phyloP scores from a whole-genome alignment of 1,140 invertebrate genomes.

The Penaeus chinensis region DNA sequence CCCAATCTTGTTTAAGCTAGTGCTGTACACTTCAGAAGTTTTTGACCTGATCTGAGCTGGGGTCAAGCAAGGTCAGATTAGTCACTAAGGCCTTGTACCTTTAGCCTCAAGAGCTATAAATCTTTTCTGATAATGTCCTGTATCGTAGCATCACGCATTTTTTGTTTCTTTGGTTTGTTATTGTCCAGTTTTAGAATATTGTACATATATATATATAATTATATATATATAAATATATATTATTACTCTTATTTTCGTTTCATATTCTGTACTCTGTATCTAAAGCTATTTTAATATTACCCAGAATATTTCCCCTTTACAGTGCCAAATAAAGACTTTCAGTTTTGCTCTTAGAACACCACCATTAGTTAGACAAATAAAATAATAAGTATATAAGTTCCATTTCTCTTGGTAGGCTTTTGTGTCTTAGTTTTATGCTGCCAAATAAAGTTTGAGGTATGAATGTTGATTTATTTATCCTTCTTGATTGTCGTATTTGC shows the following conservation, averaged over 20 bases:
- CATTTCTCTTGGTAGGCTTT: slow-evolving; percentile 46
- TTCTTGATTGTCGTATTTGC: too few species aligned
- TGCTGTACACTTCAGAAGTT: too few species aligned
- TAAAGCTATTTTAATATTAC: slow-evolving; percentile 5
- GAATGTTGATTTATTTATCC: neutral
- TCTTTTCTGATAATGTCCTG: too few species aligned
- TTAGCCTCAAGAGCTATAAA: too few species aligned
- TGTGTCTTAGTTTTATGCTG: slow-evolving; percentile 53
- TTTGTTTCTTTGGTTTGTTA: neutral
- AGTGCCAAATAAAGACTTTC: slow-evolving; percentile 13
- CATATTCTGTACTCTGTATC: too few species aligned
- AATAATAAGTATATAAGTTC: slow-evolving; percentile 34
- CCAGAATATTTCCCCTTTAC: slow-evolving; percentile 14
- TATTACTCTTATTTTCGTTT: too few species aligned
- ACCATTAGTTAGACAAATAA: slow-evolving; percentile 21
- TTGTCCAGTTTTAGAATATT: slow-evolving; percentile 9
- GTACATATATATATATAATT: slow-evolving; percentile 13
- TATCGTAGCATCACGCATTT: neutral
- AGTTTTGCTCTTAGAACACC: slow-evolving; percentile 33
- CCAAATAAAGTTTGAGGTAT: slow-evolving; percentile 57
- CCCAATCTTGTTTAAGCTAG: too few species aligned
- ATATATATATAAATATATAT: neutral
- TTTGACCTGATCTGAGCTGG: too few species aligned
- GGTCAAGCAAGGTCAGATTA: too few species aligned
- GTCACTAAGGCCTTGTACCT: too few species aligned